These are phyloP conservation scores for Halcyon smyrnensis DNA, from an alignment of 2,797 vertebrate species.

Conservation along the genomic window DNA sequence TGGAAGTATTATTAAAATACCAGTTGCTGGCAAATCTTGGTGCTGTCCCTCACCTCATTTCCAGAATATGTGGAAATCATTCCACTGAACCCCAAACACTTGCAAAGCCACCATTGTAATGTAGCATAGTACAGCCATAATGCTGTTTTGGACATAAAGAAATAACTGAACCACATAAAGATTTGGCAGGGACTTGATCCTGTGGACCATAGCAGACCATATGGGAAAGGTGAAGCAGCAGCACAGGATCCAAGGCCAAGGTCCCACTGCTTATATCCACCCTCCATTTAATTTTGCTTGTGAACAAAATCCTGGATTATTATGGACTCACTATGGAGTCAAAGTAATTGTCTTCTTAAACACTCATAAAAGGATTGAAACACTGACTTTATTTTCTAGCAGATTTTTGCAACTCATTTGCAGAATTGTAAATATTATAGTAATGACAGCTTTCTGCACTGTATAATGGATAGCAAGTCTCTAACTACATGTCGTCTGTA, in stretches of 20 bases:
- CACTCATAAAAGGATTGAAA: background rate
- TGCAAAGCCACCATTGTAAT: background rate
- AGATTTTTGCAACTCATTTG: background rate
- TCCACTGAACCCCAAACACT: background rate
- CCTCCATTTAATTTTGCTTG: background rate
- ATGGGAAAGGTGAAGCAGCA: background rate
- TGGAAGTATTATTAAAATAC: background rate
- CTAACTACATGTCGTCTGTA: constrained; percentile 8
- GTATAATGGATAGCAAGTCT: background rate
- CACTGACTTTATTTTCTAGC: background rate
- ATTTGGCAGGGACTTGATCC: background rate
- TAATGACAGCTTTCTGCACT: background rate
- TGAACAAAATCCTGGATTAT: background rate
- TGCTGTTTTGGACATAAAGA: background rate
- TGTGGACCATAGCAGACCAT: background rate
- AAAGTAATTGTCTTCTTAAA: background rate
- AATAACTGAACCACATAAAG: background rate
- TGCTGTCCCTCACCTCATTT: background rate
- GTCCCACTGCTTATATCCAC: background rate
- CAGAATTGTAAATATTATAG: background rate
- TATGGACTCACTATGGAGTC: background rate
- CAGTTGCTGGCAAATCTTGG: background rate
- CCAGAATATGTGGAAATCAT: background rate
- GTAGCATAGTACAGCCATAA: background rate
- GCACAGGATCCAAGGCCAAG: background rate